Base-by-base conservation (phyloP, 37 sponge, comb jelly and placozoan genomes). In the Corticium candelabrum region DNA sequence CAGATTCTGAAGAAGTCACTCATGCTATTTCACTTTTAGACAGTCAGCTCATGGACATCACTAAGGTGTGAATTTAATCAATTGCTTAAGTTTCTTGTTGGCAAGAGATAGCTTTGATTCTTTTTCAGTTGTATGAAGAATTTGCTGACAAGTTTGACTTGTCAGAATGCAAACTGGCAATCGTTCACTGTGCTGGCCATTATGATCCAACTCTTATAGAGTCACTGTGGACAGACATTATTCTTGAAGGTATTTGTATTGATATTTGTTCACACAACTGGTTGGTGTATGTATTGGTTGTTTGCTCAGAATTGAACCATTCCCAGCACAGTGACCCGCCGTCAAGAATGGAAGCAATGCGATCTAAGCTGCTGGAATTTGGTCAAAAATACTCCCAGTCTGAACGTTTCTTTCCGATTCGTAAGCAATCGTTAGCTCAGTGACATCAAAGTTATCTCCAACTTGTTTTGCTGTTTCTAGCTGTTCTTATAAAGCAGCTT, bases 101-200 rank as follows among this genome's bases (percentile, higher is more conserved):
- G 15, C 62, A 50, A 11, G 62, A 21, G 11, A 21, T 21, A 50
- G 62, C 21, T 11, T 50, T 50, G 62, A 11, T 21, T 50, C 21
- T 4, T 70, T 29, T 33, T 1, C 70, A 82, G 41, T 81, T 94
- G 70, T 94, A 94, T 50, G 89, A 86, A 62, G 90, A 97, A 35
- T 97, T 82, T 84, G 98, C 95, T n/a, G 92, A 91, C 39, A 79
- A 85, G 40, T 94, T 94, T 80, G 86, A 82, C 5, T 84, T 97
- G 74, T 81, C 91, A 0, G 98, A 97, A 78, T 91, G 98, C 84
- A 88, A 94, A 72, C 74, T 97, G 57, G 81, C 94, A 7, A 97
- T 97, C 30, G 76, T 97, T 21, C 94, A 97, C 83, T 89, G 94
- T 86, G 95, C 95, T 39, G 92, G 92, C 0, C 94, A 97, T 74